Conservation (phyloP, 1,140 invertebrate species). For the Lepidotrigona ventralis region DNA sequence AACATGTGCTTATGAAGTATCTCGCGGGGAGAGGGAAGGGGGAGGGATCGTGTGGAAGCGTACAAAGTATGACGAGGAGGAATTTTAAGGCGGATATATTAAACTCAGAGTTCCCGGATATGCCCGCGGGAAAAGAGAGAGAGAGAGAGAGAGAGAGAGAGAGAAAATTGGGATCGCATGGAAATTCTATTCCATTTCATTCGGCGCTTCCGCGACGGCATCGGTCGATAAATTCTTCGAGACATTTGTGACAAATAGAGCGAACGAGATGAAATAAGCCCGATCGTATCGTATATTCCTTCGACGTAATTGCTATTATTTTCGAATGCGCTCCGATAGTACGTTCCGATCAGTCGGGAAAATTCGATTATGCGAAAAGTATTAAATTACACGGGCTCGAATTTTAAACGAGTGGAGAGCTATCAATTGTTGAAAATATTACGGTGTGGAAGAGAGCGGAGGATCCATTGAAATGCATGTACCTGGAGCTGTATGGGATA, state of each 20-base stretch:
- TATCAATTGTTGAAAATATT: slow-evolving; percentile 36
- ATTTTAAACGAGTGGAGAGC: slow-evolving; percentile 18
- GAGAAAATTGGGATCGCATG: background rate
- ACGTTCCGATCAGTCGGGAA: background rate
- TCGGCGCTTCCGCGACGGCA: background rate
- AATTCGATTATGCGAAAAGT: background rate
- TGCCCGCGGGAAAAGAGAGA: background rate
- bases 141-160: background rate
- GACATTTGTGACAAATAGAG: slow-evolving; percentile 7
- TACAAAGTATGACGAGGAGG: background rate
- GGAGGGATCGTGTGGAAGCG: too few species aligned
- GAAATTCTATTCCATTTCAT: slow-evolving; percentile 23
- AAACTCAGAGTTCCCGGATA: too few species aligned
- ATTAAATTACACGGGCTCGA: slow-evolving; percentile 6
- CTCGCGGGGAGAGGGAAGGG: too few species aligned
- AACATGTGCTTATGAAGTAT: background rate
- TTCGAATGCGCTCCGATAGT: background rate
- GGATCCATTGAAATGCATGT: background rate
- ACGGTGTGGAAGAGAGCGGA: background rate
- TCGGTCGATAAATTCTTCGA: slow-evolving; percentile 10
- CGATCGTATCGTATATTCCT: slow-evolving; percentile 11
- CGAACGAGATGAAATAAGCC: slow-evolving; percentile 5
- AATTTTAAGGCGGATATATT: slow-evolving; percentile 1
- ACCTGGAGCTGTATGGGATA: background rate
- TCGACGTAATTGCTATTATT: background rate